Conservation (phyloP, 2,888 invertebrate genomes). For the Proisotoma minuta region DNA sequence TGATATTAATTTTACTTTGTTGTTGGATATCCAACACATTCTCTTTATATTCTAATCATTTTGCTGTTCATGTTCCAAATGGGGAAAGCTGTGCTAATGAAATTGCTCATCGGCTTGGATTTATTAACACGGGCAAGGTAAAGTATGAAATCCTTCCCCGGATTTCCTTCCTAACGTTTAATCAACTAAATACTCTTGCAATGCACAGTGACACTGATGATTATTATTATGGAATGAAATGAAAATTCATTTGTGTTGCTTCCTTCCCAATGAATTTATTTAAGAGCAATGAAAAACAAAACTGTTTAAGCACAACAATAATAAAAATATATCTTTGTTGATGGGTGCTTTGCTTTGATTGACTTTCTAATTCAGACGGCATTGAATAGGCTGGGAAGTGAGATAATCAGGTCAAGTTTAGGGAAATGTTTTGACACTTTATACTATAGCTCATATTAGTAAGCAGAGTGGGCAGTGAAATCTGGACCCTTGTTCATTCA, state of each 20-base stretch:
- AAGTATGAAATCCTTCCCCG: too few relatives aligned
- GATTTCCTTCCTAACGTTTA: too few relatives aligned
- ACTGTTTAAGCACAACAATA: too few relatives aligned
- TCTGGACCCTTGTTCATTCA: not conserved
- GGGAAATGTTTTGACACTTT: conserved; percentile 11
- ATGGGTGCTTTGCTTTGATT: conserved; percentile 5
- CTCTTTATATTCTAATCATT: conserved; percentile 53
- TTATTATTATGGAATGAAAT: too few relatives aligned
- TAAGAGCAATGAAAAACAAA: too few relatives aligned
- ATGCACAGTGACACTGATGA: too few relatives aligned
- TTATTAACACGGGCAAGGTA: conserved; percentile 54
- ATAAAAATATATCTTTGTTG: conserved; percentile 2
- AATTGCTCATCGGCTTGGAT: conserved; percentile 54
- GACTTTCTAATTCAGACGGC: conserved; percentile 12
- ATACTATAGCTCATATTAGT: not conserved
- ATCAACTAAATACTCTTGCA: too few relatives aligned
- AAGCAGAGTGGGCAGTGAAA: not conserved
- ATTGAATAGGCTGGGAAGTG: conserved; percentile 10
- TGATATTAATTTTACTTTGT: conserved; percentile 7
- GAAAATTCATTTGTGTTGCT: too few relatives aligned
- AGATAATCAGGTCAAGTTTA: conserved; percentile 17
- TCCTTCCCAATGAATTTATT: too few relatives aligned
- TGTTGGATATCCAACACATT: not conserved
- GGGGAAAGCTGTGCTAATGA: conserved; percentile 50
- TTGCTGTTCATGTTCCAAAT: conserved; percentile 54